phyloP scores from a whole-genome alignment of 2,113 vertebrate genomes.

The Sarotherodon lohbergeri region DNA sequence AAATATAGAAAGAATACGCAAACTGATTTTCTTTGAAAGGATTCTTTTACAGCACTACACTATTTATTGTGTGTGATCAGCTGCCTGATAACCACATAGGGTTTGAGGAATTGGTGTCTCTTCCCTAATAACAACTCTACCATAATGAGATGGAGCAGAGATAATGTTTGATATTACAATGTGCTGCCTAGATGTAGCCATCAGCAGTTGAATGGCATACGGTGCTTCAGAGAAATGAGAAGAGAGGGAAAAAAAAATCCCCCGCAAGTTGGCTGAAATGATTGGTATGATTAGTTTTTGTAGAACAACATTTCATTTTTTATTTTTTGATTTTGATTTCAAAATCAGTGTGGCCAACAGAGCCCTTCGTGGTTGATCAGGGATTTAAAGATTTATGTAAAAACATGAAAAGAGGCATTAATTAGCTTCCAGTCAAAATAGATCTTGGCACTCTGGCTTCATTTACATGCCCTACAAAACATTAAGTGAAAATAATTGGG shows the following conservation, averaged over 20 bases:
- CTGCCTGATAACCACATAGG: conserved; percentile 1
- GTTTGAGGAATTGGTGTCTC: not conserved
- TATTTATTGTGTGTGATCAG: not conserved
- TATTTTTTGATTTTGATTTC: not conserved
- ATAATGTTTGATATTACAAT: conserved; percentile 15
- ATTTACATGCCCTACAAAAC: not conserved
- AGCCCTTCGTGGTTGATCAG: not conserved
- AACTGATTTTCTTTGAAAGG: not conserved
- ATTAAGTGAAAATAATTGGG: not conserved
- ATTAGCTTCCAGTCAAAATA: not conserved
- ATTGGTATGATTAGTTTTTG: not conserved
- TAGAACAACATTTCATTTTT: not conserved
- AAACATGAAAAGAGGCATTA: not conserved
- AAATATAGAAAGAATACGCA: not conserved
- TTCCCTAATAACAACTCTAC: not conserved
- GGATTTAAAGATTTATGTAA: not conserved
- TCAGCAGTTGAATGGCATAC: not conserved
- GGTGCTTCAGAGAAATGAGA: not conserved
- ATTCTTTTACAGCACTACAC: not conserved
- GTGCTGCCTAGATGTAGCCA: not conserved
- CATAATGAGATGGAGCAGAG: not conserved
- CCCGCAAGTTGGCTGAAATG: not conserved
- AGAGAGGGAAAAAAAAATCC: not conserved
- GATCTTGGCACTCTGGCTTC: not conserved
- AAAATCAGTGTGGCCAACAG: not conserved